Conservation (phyloP, 1,140 invertebrate species). For the Drosophila pruinosa region DNA sequence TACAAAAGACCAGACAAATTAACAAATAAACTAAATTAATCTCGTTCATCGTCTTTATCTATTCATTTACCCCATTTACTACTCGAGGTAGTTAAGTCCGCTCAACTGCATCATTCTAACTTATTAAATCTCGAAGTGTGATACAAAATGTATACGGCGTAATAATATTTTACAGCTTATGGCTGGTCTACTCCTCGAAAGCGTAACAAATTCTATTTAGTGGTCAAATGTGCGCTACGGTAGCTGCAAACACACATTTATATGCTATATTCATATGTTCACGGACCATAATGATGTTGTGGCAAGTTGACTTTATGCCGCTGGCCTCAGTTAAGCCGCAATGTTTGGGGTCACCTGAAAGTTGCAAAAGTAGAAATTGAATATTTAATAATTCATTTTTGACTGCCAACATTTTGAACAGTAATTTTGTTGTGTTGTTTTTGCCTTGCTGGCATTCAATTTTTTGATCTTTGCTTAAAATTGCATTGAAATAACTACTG, state of each 20-base stretch:
- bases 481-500: no score
- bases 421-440: not conserved
- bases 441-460: no score
- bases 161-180: not conserved
- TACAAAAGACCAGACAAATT: no score
- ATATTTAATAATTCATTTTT: not conserved
- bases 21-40: no score
- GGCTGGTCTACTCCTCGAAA: not conserved
- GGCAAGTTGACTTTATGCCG: not conserved
- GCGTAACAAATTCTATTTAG: not conserved
- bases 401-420: not conserved
- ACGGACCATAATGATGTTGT: not conserved
- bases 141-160: no score
- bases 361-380: not conserved
- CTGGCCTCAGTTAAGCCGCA: not conserved
- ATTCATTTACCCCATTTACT: no score
- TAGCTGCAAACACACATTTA: not conserved
- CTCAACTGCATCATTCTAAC: no score
- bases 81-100: no score
- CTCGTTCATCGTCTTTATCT: no score
- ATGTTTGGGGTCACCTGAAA: not conserved
- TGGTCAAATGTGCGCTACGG: not conserved
- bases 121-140: no score
- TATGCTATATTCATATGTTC: not conserved
- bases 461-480: not conserved